phyloP scores from a whole-genome alignment of 2,113 vertebrate genomes.

The Rhegmatorhina hoffmannsi region DNA sequence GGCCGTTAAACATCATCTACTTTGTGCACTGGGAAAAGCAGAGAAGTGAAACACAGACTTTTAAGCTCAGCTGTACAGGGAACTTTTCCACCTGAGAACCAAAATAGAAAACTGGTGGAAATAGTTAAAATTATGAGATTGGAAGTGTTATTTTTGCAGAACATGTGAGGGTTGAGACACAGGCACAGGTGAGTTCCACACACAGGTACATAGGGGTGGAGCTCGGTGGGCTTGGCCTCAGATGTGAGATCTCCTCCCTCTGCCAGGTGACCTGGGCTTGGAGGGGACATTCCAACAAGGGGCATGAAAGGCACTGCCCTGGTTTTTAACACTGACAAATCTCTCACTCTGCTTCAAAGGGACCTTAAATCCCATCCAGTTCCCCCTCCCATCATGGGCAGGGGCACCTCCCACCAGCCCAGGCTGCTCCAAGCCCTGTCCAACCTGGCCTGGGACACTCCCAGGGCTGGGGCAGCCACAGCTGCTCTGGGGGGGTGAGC shows the following conservation, averaged over 20 bases:
- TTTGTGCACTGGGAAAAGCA: accelerated
- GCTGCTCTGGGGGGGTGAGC: background rate
- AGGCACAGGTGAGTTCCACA: accelerated
- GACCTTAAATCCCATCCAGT: background rate
- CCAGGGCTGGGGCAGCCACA: background rate
- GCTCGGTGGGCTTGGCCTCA: accelerated
- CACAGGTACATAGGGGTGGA: accelerated
- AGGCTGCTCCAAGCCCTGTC: background rate
- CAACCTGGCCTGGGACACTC: background rate
- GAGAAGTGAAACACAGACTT: background rate
- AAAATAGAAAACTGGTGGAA: accelerated
- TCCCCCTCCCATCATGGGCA: background rate
- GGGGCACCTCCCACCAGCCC: background rate
- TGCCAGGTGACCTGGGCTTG: background rate
- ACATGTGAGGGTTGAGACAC: accelerated
- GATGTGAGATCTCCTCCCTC: too few species aligned
- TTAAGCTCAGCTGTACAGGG: accelerated
- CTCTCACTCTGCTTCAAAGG: background rate
- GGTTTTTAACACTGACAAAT: accelerated
- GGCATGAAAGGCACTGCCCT: accelerated
- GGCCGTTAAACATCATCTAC: background rate
- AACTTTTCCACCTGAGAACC: background rate
- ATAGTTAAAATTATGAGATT: accelerated
- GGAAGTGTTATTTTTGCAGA: too few species aligned
- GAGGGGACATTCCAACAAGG: background rate